Base-by-base conservation (phyloP, 2,888 invertebrate species). In the Tinea semifulvella region DNA sequence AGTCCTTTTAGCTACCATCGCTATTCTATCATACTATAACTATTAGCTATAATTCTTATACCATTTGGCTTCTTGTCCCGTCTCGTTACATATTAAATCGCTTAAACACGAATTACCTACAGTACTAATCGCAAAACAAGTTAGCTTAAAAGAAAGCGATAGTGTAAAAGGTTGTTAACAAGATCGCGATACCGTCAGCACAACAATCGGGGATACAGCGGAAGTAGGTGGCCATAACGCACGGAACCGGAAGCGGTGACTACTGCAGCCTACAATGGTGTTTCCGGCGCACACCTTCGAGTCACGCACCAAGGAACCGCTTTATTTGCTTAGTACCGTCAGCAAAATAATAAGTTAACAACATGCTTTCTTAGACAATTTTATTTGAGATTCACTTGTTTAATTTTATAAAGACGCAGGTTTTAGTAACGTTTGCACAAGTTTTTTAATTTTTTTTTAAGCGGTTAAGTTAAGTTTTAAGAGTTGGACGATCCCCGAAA, bases 281-380 rank as follows among this genome's bases (percentile, higher is more conserved):
- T 56, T 61, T 64, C 65, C 64, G 63, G 59, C 63, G 62, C 38
- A 26, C 45, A 45, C 63, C 68, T 67, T 61, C 56, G 48, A 62
- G 74, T 72, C 71, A 76, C 73, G 74, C 72, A 68, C 61, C 60
- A 57, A 57, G 55, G 56, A 56, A 42, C 39, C 22, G 44, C 46
- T 46, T 46, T 48, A 47, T 47, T 45, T 26, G 42, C 22, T 38
- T 40, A 46, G 55, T 53, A 55, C 53, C 47, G 50, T 44, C 38
- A 42, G 52, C 50, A 50, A 26, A 49, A 42, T 38, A 46, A 48
- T 13, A 2, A n/a, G n/a, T n/a, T n/a, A n/a, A n/a, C n/a, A n/a
- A n/a, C n/a, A n/a, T n/a, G n/a, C n/a, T n/a, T n/a, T n/a, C n/a
- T n/a, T n/a, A n/a, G n/a, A n/a, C n/a, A n/a, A n/a, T n/a, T n/a